Evolutionary conservation across 2,797 vertebrate species (phyloP).

Genomic region (Anomalospiza imberbis): DNA sequence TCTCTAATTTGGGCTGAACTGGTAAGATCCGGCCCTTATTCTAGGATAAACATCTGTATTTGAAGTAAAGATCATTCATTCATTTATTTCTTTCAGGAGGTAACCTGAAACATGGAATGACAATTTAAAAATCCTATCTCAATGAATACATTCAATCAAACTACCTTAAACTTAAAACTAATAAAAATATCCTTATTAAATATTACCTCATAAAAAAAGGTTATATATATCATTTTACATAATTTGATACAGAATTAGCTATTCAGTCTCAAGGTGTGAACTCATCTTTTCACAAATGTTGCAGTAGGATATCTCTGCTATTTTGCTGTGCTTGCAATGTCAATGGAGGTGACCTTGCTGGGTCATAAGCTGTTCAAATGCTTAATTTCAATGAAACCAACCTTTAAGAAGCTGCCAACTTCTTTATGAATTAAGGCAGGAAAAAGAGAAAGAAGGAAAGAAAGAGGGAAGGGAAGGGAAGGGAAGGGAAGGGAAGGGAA

Average conservation of each 20-base stretch:
- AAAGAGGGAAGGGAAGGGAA: background rate
- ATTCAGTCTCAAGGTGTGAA: background rate
- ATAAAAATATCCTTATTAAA: constrained; percentile 9
- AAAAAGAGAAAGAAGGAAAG: background rate
- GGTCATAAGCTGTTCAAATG: background rate
- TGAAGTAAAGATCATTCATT: background rate
- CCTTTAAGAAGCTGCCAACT: background rate
- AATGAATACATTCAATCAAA: background rate
- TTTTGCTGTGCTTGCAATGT: background rate
- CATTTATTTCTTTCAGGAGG: background rate
- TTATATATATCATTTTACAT: background rate
- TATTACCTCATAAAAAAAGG: background rate
- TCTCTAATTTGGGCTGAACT: background rate
- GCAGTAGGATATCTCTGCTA: background rate
- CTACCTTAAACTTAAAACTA: constrained; percentile 2
- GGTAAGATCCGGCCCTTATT: background rate
- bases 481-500: background rate
- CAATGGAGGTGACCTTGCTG: background rate
- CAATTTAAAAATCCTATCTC: background rate
- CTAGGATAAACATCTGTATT: background rate
- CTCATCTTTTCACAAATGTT: background rate
- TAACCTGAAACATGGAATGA: background rate
- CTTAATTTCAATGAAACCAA: background rate
- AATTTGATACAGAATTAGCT: constrained; percentile 11
- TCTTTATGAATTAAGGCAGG: background rate